Evolutionary conservation across 1,140 invertebrate species (phyloP), one percentile per base, ranked within the genome.

Genomic region (Aphaenogaster rudis): DNA sequence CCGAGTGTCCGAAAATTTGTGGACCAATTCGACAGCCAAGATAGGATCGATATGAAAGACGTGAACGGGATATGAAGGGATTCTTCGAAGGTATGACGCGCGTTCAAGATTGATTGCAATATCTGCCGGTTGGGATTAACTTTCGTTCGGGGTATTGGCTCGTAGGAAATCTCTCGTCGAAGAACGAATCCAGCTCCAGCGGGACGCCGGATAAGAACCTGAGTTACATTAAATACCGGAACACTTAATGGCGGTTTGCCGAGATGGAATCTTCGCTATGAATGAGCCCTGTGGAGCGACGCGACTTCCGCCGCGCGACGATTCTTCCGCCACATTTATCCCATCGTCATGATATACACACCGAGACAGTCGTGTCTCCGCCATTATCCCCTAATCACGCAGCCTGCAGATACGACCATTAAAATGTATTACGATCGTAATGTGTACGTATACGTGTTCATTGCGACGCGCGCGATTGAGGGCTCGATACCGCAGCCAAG

Each of bases 1-100:
- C n/a, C 76, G 45, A 57, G 76, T 69, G 54, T 86, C 8, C 63
- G 13, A 77, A 87, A 88, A 87, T 86, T 86, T 66, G 39, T 61
- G 15, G 54, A 33, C 45, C n/a, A 13, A 28, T 69, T 39, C 2
- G 36, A 71, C 17, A 11, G 2, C 0, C 36, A 13, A n/a, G 3
- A 42, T 13, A 45, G 39, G 28, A 50, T 72, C 59, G 54, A 82
- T 48, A 82, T 36, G n/a, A 63, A 45, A 17, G 9, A 45, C 36
- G 36, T 28, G 45, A 17, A 54, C 28, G 21, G 13, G n/a, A 77
- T 84, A 76, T 39, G 57, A 45, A 45, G 8, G 4, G 11, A 2
- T 82, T n/a, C 17, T 45, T 36, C 33, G 5, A 6, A 61, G n/a
- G 33, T 67, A 33, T 50, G 85, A 86, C 45, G 42, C 11, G 21